Evolutionary conservation across 2,113 vertebrate genomes (phyloP).

Genomic region (Pluvialis apricaria): DNA sequence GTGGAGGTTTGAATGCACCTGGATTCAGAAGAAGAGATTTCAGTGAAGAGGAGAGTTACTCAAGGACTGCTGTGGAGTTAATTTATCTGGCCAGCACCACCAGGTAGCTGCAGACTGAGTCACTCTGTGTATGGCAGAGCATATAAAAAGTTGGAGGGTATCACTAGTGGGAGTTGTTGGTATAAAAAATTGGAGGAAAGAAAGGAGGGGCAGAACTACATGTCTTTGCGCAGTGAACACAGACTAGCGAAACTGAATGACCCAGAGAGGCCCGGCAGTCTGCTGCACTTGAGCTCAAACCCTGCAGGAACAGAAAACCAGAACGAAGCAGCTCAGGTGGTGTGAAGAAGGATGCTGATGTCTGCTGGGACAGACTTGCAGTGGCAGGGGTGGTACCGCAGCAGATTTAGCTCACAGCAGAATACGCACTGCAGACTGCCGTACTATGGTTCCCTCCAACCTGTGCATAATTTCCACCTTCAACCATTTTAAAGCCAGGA

Average conservation of each 20-base stretch:
- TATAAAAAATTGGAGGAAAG: background rate
- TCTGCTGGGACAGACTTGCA: background rate
- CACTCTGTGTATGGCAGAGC: background rate
- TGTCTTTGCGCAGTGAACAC: background rate
- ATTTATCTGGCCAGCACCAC: background rate
- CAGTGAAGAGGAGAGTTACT: background rate
- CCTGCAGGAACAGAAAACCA: background rate
- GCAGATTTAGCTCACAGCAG: background rate
- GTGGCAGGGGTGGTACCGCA: background rate
- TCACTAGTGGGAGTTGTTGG: background rate
- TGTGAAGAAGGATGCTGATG: background rate
- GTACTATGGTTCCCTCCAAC: background rate
- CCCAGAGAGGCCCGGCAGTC: accelerated
- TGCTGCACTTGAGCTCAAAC: background rate
- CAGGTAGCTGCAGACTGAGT: background rate
- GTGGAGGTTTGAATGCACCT: background rate
- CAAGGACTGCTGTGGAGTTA: background rate
- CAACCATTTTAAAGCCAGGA: background rate
- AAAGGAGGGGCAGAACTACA: background rate
- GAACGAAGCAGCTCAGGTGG: background rate
- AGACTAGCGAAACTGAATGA: background rate
- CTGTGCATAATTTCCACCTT: background rate
- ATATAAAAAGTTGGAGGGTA: background rate
- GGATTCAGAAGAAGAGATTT: background rate
- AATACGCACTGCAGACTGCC: accelerated